Conservation (phyloP, 1,140 invertebrate genomes). For the Diabrotica virgifera region DNA sequence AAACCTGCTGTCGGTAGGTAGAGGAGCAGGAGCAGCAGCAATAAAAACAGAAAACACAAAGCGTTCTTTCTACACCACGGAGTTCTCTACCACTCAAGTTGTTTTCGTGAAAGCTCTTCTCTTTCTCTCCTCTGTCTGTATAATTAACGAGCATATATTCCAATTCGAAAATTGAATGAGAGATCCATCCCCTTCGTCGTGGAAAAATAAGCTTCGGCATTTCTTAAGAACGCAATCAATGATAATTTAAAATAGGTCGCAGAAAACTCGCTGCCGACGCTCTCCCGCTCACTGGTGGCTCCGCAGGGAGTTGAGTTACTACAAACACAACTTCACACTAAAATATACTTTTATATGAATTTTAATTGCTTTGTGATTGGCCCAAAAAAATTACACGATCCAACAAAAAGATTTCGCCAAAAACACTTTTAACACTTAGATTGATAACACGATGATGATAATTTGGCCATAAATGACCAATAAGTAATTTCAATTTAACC, state of each 20-base stretch:
- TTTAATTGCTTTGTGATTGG: no score
- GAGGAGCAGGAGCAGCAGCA: no score
- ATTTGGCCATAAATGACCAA: no score
- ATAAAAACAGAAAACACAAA: conserved; percentile 1
- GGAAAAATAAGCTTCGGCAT: conserved; percentile 19
- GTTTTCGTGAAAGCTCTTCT: conserved; percentile 2
- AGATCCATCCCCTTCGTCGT: conserved; percentile 3
- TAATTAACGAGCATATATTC: conserved; percentile 13
- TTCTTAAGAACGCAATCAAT: conserved; percentile 21
- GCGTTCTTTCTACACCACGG: conserved; percentile 1
- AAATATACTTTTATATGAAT: background rate
- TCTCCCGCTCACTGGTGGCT: background rate
- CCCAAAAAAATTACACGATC: no score
- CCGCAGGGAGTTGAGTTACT: background rate
- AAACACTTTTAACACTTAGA: no score
- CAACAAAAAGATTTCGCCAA: no score
- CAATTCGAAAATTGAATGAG: conserved; percentile 14
- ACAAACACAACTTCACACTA: background rate
- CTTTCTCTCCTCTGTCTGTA: conserved; percentile 7
- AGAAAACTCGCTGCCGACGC: background rate
- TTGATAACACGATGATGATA: no score
- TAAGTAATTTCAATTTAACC: no score
- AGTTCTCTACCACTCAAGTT: conserved; percentile 2
- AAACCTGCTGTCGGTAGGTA: background rate
- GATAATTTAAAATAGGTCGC: conserved; percentile 27